Evolutionary conservation across 2,797 vertebrate species (phyloP).

Genomic region (Cuculus canorus): DNA sequence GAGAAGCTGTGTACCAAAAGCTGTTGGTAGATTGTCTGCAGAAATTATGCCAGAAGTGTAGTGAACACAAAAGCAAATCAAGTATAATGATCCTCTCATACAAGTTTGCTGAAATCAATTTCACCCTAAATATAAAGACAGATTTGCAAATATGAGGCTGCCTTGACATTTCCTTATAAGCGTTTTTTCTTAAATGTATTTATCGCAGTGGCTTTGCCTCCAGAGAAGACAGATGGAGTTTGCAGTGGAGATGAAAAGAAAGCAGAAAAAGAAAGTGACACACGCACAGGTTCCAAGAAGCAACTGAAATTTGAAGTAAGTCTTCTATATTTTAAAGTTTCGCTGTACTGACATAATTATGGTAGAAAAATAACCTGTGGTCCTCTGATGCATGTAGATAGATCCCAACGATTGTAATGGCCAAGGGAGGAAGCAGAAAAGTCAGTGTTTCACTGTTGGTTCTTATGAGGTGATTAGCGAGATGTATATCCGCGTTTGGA

Average conservation of each 20-base stretch:
- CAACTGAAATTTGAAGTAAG: constrained; percentile 98
- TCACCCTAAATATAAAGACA: constrained; percentile 46
- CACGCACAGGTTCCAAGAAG: constrained; percentile 85
- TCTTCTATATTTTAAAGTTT: constrained; percentile 30
- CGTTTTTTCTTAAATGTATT: constrained; percentile 32
- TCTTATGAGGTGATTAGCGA: background rate
- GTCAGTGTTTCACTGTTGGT: background rate
- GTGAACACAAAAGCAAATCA: constrained; percentile 62
- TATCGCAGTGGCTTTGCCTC: constrained; percentile 91
- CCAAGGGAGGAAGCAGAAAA: background rate
- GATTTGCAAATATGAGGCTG: constrained; percentile 55
- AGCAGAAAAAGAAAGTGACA: constrained; percentile 83
- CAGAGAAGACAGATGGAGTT: constrained; percentile 91
- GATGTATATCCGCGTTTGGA: background rate
- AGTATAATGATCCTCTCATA: constrained; percentile 56
- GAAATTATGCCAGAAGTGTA: constrained; percentile 40
- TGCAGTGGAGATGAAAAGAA: constrained; percentile 89
- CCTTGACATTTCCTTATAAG: constrained; percentile 53
- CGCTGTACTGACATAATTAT: constrained; percentile 23
- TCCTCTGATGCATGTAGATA: background rate
- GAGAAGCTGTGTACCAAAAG: constrained; percentile 16
- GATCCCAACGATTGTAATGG: background rate
- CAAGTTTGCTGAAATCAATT: constrained; percentile 43
- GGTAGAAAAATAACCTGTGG: constrained; percentile 41
- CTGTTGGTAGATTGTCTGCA: constrained; percentile 36